Evolutionary conservation across 2,797 vertebrate genomes (phyloP).

Genomic region (Chrysocyon brachyurus): DNA sequence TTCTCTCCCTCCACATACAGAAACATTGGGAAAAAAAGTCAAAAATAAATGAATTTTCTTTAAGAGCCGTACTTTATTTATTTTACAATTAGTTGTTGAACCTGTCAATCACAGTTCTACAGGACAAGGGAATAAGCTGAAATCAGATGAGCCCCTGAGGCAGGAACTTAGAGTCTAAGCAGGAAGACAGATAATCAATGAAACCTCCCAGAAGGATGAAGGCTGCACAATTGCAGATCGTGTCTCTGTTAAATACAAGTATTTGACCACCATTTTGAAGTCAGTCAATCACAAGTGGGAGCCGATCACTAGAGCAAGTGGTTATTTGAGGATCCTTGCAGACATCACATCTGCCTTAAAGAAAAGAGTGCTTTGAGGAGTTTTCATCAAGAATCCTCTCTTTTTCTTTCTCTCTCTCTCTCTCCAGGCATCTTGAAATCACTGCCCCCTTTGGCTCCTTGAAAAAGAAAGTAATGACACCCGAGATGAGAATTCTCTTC

Average conservation of each 20-base stretch:
- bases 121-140: not conserved
- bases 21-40: not conserved
- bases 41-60: not conserved
- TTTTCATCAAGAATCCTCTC: conserved; percentile 7
- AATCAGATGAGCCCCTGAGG: not conserved
- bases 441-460: not conserved
- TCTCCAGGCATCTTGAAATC: not conserved
- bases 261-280: conserved; percentile 13
- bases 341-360: not conserved
- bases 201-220: not conserved
- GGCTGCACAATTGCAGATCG: not conserved
- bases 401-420: not conserved
- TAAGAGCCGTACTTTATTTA: not conserved
- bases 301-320: not conserved
- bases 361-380: not conserved
- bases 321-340: not conserved
- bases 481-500: not conserved
- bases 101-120: not conserved
- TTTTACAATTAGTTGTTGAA: not conserved
- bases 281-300: not conserved
- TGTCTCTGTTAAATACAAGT: not conserved
- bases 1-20: not conserved
- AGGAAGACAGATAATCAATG: conserved; percentile 2
- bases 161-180: not conserved
- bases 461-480: not conserved